These are phyloP conservation scores for Hydrozoanthus gracilis DNA, from an alignment of 92 coral and sea anemone species.

Conservation along the genomic window DNA sequence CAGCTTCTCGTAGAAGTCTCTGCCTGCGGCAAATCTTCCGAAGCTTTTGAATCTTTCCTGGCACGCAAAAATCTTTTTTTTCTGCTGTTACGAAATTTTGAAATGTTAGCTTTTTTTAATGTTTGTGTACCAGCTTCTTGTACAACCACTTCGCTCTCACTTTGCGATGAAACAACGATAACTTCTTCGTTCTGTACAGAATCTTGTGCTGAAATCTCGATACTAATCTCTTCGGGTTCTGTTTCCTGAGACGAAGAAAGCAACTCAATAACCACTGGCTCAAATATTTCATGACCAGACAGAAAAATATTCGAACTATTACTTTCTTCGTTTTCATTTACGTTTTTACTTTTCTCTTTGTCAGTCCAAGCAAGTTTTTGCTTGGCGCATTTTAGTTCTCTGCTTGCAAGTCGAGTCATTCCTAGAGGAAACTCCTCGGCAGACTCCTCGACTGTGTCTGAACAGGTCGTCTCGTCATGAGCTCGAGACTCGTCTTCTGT, in stretches of 20 bases:
- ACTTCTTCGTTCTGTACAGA: constrained; percentile 36
- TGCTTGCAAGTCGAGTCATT: constrained; percentile 83
- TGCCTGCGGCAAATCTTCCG: background rate
- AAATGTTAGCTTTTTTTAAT: background rate
- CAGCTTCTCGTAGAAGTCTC: background rate
- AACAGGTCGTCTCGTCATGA: background rate
- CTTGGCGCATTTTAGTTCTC: constrained; percentile 65
- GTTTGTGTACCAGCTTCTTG: background rate
- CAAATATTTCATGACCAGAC: background rate
- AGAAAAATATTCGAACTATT: background rate
- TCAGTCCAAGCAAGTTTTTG: constrained; percentile 16
- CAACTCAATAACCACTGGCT: background rate
- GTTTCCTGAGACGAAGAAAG: constrained; percentile 27
- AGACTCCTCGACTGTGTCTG: constrained; percentile 16
- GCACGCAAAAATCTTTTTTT: too few species aligned
- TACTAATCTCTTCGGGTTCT: constrained; percentile 17
- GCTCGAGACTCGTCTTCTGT: background rate
- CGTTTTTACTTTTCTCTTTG: background rate
- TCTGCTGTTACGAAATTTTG: background rate
- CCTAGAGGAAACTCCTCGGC: constrained; percentile 57
- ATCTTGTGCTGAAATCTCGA: constrained; percentile 62
- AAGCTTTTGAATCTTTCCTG: background rate
- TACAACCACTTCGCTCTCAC: constrained; percentile 48
- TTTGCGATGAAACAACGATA: constrained; percentile 63
- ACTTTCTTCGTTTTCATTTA: background rate